Evolutionary conservation across 2,797 vertebrate genomes (phyloP), one percentile per base, ranked within the genome.

Genomic region (Gobionotothen gibberifrons): DNA sequence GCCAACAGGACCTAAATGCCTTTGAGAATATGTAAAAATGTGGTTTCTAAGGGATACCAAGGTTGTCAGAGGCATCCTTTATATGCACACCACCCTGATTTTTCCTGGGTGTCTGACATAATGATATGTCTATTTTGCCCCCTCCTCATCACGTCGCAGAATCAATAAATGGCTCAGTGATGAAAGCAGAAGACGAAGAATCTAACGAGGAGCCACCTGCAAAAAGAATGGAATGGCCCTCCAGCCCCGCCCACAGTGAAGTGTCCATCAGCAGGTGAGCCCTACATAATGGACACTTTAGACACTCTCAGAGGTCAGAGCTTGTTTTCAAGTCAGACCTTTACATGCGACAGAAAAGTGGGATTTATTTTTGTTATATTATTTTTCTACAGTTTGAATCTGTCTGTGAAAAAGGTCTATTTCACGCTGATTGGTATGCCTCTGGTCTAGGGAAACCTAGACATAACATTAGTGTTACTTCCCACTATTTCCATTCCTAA

Each of bases 241-340:
- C 85, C 58, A 95, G 94, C 68, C 91, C 94, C 2, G 29, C 90
- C 14, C 9, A 63, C 4, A 94, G 94, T 48, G 92, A 93, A 0
- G 88, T 94, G 42, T 95, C 95, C 13, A 55, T 94, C 69, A 95
- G 94, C 94, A 96, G 95, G 95, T 95, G 86, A 87, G 84, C 46
- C 14, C 4, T 15, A 9, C 7, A 57, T 13, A 42, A 32, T 17
- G 8, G 14, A 53, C 1, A 22, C 42, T 17, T 26, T 26, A 5
- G 26, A 26, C 26, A 26, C 26, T 43, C 32, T 76, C 10, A 60
- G 8, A 36, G 32, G 8, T 57, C 44, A 10, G 5, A 44, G 10
- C 49, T 54, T 55, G 13, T 32, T 43, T n/a, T 29, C 16, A 15
- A 12, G 11, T 47, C 29, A 13, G n/a, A 19, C 47, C 11, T 51